Evolutionary conservation across 2,888 invertebrate species (phyloP), one percentile per base, ranked within the genome.

Genomic region (Eupithecia pulchellata): DNA sequence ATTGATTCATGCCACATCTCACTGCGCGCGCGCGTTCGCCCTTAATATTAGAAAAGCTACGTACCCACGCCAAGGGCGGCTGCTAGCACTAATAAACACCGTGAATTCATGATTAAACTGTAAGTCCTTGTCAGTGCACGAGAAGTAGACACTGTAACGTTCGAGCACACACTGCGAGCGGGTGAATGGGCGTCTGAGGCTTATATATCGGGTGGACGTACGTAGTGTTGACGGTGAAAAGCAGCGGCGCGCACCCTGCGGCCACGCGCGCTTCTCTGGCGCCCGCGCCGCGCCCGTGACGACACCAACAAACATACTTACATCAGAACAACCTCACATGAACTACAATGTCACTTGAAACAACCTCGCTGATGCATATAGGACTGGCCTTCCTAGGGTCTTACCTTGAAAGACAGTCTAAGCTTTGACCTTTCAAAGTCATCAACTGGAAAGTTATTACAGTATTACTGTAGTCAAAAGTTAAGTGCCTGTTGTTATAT

Each of bases 31-130:
- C 72, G 75, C 86, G 86, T 88, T 87, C 91, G 84, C 90, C 90
- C 87, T 89, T 91, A 91, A 92, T 91, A 91, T 84, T 89, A 90
- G 78, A 90, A 91, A 89, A 89, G 83, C 84, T 96, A 96, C 96
- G 94, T 96, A 96, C 96, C 96, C 94, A 95, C 95, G 95, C 96
- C 95, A 92, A 96, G 94, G 94, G 95, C 95, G 91, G 95, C 95
- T 89, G 95, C 95, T 91, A 96, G 89, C 92, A 94, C 93, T 92
- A 94, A 81, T 89, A 94, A 92, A 93, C 94, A 94, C 94, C 93
- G 89, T 89, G 94, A 90, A 92, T 93, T 90, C 94, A 94, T 94
- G 84, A 81, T 93, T 87, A 84, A 89, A 89, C 91, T 89, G 86
- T 89, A 89, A 92, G 92, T 92, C 92, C 92, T 92, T 90, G 86